phyloP scores from a whole-genome alignment of 2,797 vertebrate species.

The Alauda arvensis region DNA sequence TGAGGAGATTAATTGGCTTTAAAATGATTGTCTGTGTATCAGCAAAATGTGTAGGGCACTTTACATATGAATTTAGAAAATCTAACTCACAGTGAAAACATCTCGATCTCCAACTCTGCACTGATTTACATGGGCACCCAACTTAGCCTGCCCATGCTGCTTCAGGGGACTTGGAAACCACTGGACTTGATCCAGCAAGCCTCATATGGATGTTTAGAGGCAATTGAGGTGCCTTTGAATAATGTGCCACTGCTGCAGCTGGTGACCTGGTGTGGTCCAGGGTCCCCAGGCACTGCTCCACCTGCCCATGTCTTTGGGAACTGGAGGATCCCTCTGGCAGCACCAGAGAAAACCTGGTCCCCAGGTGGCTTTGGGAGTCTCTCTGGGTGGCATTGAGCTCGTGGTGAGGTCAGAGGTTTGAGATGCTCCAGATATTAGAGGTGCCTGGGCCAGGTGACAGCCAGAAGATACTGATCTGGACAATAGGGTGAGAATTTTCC shows the following conservation, averaged over 20 bases:
- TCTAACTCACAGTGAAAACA: not conserved
- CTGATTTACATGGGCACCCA: not conserved
- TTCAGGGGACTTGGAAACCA: not conserved
- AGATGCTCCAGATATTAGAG: rapidly evolving
- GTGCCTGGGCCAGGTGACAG: not conserved
- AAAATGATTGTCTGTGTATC: not conserved
- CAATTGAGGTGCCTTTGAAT: not conserved
- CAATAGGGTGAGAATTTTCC: not conserved
- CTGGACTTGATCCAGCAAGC: not conserved
- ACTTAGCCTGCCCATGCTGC: not conserved
- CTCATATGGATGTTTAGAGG: not conserved
- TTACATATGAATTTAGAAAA: not conserved
- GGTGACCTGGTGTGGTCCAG: not conserved
- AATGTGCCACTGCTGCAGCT: not conserved
- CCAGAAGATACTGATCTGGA: not conserved
- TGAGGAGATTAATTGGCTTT: not conserved
- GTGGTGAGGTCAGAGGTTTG: not conserved
- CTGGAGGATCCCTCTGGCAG: not conserved
- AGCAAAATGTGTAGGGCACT: not conserved
- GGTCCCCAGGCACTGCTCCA: not conserved
- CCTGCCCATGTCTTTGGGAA: not conserved
- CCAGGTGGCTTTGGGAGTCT: not conserved
- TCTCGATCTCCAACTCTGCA: not conserved
- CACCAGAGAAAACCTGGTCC: not conserved
- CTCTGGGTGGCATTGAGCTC: rapidly evolving